Conservation (phyloP, 2,113 vertebrate species). For the Halichoeres trimaculatus region DNA sequence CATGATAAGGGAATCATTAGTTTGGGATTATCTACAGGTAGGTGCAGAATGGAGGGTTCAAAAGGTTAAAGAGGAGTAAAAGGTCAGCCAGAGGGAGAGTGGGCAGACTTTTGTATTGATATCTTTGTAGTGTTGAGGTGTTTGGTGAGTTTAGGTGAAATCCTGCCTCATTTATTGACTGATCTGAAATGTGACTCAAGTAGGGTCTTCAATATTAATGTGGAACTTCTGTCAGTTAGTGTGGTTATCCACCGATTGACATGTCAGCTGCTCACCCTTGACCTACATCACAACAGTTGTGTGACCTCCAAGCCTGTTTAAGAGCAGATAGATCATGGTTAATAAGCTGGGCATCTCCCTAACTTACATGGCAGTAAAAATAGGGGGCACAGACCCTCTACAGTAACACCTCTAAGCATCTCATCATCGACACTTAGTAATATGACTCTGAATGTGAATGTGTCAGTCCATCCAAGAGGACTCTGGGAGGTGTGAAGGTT, state of each 20-base stretch:
- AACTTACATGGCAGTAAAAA: slow-evolving; percentile 70
- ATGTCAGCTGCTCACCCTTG: slow-evolving; percentile 72
- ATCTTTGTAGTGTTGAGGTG: slow-evolving; percentile 1
- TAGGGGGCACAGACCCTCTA: slow-evolving; percentile 51
- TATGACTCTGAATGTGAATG: slow-evolving; percentile 75
- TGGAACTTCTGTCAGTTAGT: slow-evolving; percentile 7
- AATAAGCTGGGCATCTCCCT: slow-evolving; percentile 66
- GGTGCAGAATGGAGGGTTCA: slow-evolving; percentile 62
- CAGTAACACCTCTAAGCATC: slow-evolving; percentile 74
- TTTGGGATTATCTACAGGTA: slow-evolving; percentile 68
- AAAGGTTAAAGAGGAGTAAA: slow-evolving; percentile 67
- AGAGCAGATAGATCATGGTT: slow-evolving; percentile 72
- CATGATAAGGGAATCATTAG: slow-evolving; percentile 75
- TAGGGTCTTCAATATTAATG: slow-evolving; percentile 8
- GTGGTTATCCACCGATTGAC: slow-evolving; percentile 56
- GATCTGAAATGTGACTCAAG: neutral
- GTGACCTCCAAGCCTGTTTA: slow-evolving; percentile 65
- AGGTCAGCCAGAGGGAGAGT: slow-evolving; percentile 44
- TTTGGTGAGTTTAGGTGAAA: slow-evolving; percentile 1
- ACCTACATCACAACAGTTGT: slow-evolving; percentile 62
- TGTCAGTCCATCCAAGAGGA: slow-evolving; percentile 65
- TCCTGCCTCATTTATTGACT: neutral
- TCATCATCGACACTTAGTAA: slow-evolving; percentile 80
- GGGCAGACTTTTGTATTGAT: slow-evolving; percentile 30
- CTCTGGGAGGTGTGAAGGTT: slow-evolving; percentile 75